A percentile compares a stretch with the other conserved stretches of the same genome.
phyloP scores from a whole-genome alignment of 2,888 invertebrate genomes.

The Quadriops clusia region DNA sequence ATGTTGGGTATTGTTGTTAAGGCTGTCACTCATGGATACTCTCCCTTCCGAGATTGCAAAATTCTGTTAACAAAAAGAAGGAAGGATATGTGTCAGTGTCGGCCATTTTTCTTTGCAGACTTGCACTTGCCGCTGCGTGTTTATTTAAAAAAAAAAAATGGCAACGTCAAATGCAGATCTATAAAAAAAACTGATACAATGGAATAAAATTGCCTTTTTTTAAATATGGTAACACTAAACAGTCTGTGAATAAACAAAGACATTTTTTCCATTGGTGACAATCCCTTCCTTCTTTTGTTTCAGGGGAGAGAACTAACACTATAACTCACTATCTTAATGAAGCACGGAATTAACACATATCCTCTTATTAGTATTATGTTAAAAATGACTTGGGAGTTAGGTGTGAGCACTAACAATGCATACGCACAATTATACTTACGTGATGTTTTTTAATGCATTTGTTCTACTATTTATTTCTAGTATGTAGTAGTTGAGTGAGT shows the following conservation, averaged over 20 bases:
- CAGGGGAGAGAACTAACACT: constrained; percentile 19
- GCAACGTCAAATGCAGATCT: neutral
- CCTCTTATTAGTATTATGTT: constrained; percentile 15
- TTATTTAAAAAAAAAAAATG: neutral
- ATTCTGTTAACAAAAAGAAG: constrained; percentile 58
- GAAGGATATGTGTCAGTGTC: constrained; percentile 41
- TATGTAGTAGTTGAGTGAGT: too few species aligned
- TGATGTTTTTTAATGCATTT: too few species aligned
- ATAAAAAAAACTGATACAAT: too few species aligned
- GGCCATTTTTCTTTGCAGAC: constrained; percentile 12
- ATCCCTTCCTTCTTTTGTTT: constrained; percentile 29
- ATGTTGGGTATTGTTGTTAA: too few species aligned
- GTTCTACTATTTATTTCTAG: too few species aligned
- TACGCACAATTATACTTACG: neutral
- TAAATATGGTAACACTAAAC: too few species aligned
- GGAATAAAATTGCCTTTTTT: too few species aligned
- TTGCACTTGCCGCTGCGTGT: constrained; percentile 4
- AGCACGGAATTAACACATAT: constrained; percentile 24
- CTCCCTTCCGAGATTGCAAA: constrained; percentile 40
- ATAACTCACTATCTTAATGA: constrained; percentile 13
- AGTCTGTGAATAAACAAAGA: too few species aligned
- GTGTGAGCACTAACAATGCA: too few species aligned
- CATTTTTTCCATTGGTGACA: too few species aligned
- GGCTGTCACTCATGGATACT: too few species aligned
- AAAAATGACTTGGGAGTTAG: constrained; percentile 5